These are phyloP conservation scores for Ctenomys sociabilis DNA, from an alignment of 2,113 vertebrate genomes.

Conservation along the genomic window DNA sequence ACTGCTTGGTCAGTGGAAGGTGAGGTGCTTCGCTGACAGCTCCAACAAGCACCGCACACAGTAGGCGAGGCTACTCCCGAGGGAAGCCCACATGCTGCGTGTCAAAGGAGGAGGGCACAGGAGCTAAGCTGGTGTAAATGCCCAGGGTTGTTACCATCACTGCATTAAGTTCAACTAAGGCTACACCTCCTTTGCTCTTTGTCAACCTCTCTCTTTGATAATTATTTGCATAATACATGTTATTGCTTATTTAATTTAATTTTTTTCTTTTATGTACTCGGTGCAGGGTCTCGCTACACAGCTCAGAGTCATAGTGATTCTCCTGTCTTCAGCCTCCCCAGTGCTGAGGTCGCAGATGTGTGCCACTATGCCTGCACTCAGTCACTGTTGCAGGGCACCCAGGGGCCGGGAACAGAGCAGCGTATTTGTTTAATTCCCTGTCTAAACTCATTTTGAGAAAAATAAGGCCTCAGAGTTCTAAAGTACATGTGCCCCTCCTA, in stretches of 20 bases:
- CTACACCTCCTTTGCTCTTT: not conserved
- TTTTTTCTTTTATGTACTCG: not conserved
- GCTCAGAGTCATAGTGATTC: too few species aligned
- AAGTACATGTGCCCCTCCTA: not conserved
- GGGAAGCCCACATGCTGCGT: not conserved
- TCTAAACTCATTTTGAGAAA: slow-evolving; percentile 63
- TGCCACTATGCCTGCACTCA: too few species aligned
- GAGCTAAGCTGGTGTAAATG: not conserved
- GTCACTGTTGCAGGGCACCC: too few species aligned
- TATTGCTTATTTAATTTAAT: slow-evolving; percentile 52
- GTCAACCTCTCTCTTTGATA: not conserved
- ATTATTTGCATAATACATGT: slow-evolving; percentile 18
- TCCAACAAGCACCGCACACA: not conserved
- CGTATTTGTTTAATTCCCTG: too few species aligned
- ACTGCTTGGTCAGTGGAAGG: not conserved
- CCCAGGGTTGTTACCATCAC: not conserved
- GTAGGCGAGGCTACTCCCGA: not conserved
- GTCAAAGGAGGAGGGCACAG: not conserved
- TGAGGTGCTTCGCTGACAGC: not conserved
- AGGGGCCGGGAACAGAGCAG: too few species aligned
- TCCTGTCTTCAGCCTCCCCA: too few species aligned
- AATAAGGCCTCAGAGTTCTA: slow-evolving; percentile 5
- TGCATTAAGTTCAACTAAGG: not conserved
- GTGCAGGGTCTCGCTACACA: too few species aligned
- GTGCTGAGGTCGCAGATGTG: too few species aligned